Evolutionary conservation across 1,140 invertebrate species (phyloP), one percentile per base, ranked within the genome.

Genomic region (Drosophila seguyi): DNA sequence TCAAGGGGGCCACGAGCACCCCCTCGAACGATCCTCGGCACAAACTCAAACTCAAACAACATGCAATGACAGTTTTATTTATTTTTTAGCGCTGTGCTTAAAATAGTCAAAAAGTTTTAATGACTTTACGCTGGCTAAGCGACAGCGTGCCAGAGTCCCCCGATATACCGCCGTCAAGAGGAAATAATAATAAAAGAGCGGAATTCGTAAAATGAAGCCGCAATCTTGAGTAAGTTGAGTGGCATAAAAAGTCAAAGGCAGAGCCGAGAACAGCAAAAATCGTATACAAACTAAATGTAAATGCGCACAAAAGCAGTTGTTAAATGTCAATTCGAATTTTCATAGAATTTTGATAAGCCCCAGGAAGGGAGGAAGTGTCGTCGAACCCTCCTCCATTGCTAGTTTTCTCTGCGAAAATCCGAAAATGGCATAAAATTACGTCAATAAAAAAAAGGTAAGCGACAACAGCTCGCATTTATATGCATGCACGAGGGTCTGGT

Each of bases 51-150:
- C 69, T 90, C 62, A 81, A 85, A 88, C 79, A 88, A 87, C 85
- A 86, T 88, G 72, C 87, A 88, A 88, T 83, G 65, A 88, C 80
- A 90, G 83, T 80, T 88, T 68, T 76, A 71, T 84, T 88, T 65
- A 78, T 80, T 84, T 88, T 71, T 79, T 63, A 65, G 61, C 58
- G 77, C 62, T 71, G 55, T 63, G 77, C 63, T 85, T 81, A 81
- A 90, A 90, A 90, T 90, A 85, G 85, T 90, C 80, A 52, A 90
- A 79, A 90, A 85, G 78, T 90, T 90, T 90, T 90, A 90, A 90
- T 90, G 85, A 90, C 85, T 90, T 90, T 81, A 78, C 82, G 60
- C 69, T 72, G 79, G 59, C 38, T 75, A 67, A 79, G 48, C 68
- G 77, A 67, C 72, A 74, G 72, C 67, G 55, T 25, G 62, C 55